These are phyloP conservation scores for Alligator mississippiensis DNA, from an alignment of 2,113 vertebrate genomes.

Conservation along the genomic window DNA sequence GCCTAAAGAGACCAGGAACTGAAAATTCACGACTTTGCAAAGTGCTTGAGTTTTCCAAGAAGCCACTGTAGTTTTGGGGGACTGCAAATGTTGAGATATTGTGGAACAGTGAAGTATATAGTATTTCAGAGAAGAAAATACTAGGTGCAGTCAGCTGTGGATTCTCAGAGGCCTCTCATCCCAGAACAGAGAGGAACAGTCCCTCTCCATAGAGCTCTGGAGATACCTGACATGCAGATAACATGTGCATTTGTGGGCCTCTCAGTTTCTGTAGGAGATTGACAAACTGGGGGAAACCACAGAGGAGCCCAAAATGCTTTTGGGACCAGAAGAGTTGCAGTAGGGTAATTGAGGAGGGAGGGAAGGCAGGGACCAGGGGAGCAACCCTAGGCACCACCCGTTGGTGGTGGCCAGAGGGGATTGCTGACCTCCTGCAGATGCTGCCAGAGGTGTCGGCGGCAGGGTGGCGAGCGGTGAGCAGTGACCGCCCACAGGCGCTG, in stretches of 20 bases:
- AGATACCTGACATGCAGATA: background rate
- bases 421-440: no score
- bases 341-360: no score
- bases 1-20: background rate
- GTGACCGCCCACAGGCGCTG: no score
- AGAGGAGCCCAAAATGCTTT: background rate
- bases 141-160: background rate
- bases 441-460: no score
- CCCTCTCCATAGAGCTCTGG: background rate
- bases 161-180: background rate
- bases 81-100: background rate
- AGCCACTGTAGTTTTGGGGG: background rate
- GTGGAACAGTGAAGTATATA: background rate
- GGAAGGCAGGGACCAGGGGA: no score
- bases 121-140: background rate
- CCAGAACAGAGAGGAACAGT: background rate
- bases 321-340: background rate
- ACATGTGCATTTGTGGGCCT: background rate
- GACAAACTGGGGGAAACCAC: background rate
- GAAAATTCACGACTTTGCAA: background rate
- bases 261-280: background rate
- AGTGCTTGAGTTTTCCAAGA: background rate
- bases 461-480: no score
- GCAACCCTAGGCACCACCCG: no score
- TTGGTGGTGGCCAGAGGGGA: no score